Percentiles rank a stretch among this genome's conserved stretches.
Conservation (phyloP, 2,113 vertebrate species). For the Channa argus region DNA sequence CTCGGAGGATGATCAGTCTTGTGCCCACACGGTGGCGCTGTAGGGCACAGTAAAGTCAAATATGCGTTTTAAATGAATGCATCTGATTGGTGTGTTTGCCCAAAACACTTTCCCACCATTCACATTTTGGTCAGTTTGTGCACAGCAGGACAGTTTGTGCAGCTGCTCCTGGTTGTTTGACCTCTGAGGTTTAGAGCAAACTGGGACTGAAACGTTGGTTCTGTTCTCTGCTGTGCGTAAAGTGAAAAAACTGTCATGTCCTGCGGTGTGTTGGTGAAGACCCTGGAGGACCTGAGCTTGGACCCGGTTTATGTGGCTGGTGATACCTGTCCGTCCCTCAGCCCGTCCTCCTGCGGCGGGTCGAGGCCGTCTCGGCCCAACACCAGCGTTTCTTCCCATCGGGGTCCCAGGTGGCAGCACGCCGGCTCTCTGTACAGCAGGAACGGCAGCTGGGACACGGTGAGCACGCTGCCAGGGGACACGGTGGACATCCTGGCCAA, state of each 20-base stretch:
- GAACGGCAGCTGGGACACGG: conserved; percentile 95
- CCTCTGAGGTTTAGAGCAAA: not conserved
- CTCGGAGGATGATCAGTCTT: too few species aligned
- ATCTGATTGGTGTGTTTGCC: conserved; percentile 54
- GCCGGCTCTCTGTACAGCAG: conserved; percentile 91
- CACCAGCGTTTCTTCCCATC: conserved; percentile 78
- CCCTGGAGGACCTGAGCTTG: conserved; percentile 91
- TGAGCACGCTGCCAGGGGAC: conserved; percentile 91
- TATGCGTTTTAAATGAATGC: not conserved
- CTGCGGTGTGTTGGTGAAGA: conserved; percentile 86
- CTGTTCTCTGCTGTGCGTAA: not conserved
- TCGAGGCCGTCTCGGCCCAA: conserved; percentile 86
- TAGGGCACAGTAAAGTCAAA: not conserved
- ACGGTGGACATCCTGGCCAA: conserved; percentile 88
- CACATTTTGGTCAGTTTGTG: not conserved
- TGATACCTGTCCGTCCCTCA: conserved; percentile 90
- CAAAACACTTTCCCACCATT: not conserved
- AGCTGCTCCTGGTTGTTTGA: not conserved
- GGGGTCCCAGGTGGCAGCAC: conserved; percentile 88
- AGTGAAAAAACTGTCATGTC: conserved; percentile 80
- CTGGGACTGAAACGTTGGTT: not conserved
- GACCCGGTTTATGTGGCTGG: conserved; percentile 93
- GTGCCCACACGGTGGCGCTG: conserved; percentile 39
- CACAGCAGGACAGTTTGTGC: conserved; percentile 1
- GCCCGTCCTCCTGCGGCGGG: conserved; percentile 88